phyloP scores from a whole-genome alignment of 2,888 invertebrate genomes.

The Pomacea canaliculata region DNA sequence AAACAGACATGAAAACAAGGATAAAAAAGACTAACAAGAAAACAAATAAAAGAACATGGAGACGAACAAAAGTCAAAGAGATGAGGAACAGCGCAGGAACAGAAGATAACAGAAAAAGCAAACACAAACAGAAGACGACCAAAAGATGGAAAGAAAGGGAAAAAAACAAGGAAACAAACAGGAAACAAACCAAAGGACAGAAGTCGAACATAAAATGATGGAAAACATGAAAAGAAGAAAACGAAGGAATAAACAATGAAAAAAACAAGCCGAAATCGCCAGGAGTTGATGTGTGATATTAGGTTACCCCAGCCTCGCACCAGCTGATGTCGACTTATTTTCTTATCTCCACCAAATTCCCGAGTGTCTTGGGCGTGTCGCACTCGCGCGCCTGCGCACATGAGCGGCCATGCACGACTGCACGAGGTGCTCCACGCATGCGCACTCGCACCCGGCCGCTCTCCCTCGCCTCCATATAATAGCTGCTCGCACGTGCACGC shows the following conservation, averaged over 20 bases:
- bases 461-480: no score
- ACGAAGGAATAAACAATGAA: not conserved
- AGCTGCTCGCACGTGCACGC: no score
- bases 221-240: no score
- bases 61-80: not conserved
- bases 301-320: not conserved
- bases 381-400: not conserved
- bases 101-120: not conserved
- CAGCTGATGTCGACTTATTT: not conserved
- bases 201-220: not conserved
- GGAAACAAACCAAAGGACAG: not conserved
- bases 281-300: not conserved
- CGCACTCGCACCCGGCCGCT: no score
- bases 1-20: no score
- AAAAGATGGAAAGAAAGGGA: not conserved
- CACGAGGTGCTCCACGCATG: no score
- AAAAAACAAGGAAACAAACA: no score
- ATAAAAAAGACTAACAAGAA: no score
- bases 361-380: no score
- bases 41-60: not conserved
- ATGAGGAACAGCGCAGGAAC: not conserved
- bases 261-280: no score
- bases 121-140: not conserved
- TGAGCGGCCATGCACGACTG: no score
- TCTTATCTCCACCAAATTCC: no score